Conservation (phyloP, 2,888 invertebrate species). For the Nomada lathburiana region DNA sequence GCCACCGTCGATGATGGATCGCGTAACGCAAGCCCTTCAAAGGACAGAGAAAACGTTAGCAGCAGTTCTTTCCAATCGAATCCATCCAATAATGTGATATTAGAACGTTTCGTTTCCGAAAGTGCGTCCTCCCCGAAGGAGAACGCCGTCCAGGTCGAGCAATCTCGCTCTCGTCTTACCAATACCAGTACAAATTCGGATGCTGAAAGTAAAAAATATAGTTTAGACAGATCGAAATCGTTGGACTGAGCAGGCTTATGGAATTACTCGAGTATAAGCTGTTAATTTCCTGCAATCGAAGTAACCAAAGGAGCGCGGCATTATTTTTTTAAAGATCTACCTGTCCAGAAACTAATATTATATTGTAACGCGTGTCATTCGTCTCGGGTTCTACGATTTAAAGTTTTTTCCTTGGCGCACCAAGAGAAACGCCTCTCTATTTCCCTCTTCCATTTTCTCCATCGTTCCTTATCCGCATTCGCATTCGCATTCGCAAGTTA, state of each 20-base stretch:
- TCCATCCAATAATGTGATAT: conserved; percentile 84
- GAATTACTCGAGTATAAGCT: not conserved
- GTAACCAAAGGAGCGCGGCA: conserved; percentile 42
- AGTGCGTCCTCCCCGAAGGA: conserved; percentile 67
- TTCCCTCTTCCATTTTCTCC: not conserved
- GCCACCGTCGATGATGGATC: conserved; percentile 4
- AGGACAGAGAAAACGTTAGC: conserved; percentile 26
- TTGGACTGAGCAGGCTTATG: conserved; percentile 76
- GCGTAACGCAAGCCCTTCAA: conserved; percentile 23
- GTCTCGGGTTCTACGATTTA: not conserved
- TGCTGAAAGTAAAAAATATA: conserved; percentile 82
- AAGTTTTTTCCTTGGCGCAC: not conserved
- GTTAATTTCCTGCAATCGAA: conserved; percentile 33
- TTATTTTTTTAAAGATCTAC: conserved; percentile 48
- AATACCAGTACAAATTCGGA: conserved; percentile 78
- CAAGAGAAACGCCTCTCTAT: not conserved
- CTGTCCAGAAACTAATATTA: conserved; percentile 16
- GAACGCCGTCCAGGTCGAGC: conserved; percentile 55
- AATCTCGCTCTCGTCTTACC: conserved; percentile 67
- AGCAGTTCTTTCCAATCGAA: conserved; percentile 74
- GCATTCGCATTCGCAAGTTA: too few species aligned
- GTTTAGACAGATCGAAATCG: conserved; percentile 82
- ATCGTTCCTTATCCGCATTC: not conserved
- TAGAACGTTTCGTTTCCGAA: conserved; percentile 78
- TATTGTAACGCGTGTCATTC: not conserved